phyloP scores from a whole-genome alignment of 2,113 vertebrate genomes.

The Ciconia maguari region DNA sequence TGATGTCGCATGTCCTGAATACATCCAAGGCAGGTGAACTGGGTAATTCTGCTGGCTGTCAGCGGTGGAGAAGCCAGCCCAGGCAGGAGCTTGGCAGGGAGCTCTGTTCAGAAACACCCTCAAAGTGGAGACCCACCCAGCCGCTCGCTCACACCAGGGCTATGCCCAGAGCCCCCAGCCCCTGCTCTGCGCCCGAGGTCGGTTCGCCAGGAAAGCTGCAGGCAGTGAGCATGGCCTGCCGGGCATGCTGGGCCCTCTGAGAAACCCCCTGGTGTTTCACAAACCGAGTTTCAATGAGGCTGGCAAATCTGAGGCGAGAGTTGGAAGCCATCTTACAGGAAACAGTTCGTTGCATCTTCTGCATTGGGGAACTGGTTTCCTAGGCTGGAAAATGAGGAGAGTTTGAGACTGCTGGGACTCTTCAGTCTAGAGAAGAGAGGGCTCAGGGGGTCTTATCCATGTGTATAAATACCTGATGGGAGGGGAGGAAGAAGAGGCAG shows the following conservation, averaged over 20 bases:
- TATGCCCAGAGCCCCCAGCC: not conserved
- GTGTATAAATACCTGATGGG: not conserved
- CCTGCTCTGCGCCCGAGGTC: not conserved
- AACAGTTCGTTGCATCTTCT: not conserved
- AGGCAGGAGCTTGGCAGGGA: not conserved
- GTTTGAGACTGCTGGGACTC: not conserved
- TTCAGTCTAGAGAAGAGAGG: not conserved
- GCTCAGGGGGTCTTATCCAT: not conserved
- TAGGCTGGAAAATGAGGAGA: not conserved
- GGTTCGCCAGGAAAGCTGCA: not conserved
- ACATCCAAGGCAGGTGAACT: not conserved
- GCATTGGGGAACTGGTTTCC: not conserved
- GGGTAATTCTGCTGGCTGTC: not conserved
- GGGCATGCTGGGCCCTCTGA: not conserved
- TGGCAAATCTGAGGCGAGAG: not conserved
- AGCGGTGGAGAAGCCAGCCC: not conserved
- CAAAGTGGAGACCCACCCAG: not conserved
- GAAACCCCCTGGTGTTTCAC: not conserved
- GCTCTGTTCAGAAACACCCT: not conserved
- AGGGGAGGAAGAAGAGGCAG: not conserved
- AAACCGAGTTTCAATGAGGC: fast-evolving
- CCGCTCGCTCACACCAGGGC: fast-evolving
- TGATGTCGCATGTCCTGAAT: fast-evolving
- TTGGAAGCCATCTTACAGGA: not conserved
- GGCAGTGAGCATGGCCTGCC: not conserved